Base-by-base conservation (phyloP, 2,888 invertebrate genomes). In the Orthosia gothica region DNA sequence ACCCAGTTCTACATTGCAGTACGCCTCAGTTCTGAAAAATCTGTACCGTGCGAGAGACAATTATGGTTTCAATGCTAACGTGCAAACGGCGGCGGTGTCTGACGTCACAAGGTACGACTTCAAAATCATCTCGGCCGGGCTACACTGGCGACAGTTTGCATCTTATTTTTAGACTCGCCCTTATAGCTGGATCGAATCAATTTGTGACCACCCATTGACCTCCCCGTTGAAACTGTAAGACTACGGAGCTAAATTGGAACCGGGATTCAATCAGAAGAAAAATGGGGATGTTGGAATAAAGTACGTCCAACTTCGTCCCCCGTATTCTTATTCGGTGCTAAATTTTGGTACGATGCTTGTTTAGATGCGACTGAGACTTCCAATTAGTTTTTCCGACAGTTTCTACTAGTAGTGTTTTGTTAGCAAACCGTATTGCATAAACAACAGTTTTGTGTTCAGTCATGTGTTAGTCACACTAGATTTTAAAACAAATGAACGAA, bases 151-250 rank as follows among this genome's bases (percentile, higher is more conserved):
- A 18, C 20, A 45, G 13, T 12, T 26, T 49, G 20, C 18, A 13
- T 59, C 15, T 26, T 50, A 49, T 13, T 20, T 45, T 74, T 62
- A 74, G 32, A 13, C 20, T 75, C 57, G 32, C 47, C 74, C 65
- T 63, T 49, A 75, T 50, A 74, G 62, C 61, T 26, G 66, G 72
- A 71, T 76, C 45, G 66, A 84, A 86, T 84, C 76, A 82, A 86
- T 86, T 86, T 86, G 75, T 81, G 83, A 84, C 81, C 77, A 81
- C 20, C 85, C 79, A 84, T 81, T 84, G 87, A 82, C 82, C 83
- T 71, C 70, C 49, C 18, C 76, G 79, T 74, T 77, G 64, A 81
- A 76, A 79, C 81, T 76, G 74, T 82, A 58, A 65, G 52, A 70
- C 68, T 73, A 52, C 70, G 74, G 65, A 65, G 61, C 85, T 68